Evolutionary conservation across 2,797 vertebrate species (phyloP).

Genomic region (Sebastes steindachneri): DNA sequence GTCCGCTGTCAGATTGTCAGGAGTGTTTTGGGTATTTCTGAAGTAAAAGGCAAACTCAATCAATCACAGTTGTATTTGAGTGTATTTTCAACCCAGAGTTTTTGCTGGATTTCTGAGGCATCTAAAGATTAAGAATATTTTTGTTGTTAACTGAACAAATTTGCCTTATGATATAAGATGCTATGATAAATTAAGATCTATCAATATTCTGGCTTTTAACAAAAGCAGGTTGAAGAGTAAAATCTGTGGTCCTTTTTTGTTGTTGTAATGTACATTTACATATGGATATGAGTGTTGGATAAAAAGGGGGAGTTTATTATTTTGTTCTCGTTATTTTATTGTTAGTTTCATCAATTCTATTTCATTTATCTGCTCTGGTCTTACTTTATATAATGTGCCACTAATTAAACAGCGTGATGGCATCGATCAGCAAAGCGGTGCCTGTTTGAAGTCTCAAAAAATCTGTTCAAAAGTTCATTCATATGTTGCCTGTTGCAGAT

Average conservation of each 20-base stretch:
- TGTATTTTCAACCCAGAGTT: conserved; percentile 21
- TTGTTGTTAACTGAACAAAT: conserved; percentile 35
- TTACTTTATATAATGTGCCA: conserved; percentile 11
- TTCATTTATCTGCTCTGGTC: conserved; percentile 6
- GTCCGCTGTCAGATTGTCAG: neutral
- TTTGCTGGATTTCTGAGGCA: conserved; percentile 23
- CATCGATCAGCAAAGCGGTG: neutral
- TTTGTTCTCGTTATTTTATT: conserved; percentile 43
- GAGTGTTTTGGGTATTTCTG: neutral
- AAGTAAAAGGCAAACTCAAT: conserved; percentile 25
- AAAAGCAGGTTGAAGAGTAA: conserved; percentile 28
- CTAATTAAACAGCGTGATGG: conserved; percentile 2
- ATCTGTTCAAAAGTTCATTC: neutral
- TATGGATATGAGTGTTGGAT: conserved; percentile 48
- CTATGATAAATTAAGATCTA: conserved; percentile 44
- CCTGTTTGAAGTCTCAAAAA: neutral
- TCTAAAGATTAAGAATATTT: conserved; percentile 41
- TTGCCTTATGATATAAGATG: conserved; percentile 20
- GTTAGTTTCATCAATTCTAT: conserved; percentile 23
- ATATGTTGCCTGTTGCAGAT: neutral
- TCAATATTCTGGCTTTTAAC: conserved; percentile 4
- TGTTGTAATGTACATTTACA: conserved; percentile 47
- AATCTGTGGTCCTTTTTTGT: conserved; percentile 42
- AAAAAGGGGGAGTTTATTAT: conserved; percentile 47
- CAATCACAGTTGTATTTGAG: conserved; percentile 43